Conservation (phyloP, 2,888 invertebrate species). For the Pristionchus maxplancki region DNA sequence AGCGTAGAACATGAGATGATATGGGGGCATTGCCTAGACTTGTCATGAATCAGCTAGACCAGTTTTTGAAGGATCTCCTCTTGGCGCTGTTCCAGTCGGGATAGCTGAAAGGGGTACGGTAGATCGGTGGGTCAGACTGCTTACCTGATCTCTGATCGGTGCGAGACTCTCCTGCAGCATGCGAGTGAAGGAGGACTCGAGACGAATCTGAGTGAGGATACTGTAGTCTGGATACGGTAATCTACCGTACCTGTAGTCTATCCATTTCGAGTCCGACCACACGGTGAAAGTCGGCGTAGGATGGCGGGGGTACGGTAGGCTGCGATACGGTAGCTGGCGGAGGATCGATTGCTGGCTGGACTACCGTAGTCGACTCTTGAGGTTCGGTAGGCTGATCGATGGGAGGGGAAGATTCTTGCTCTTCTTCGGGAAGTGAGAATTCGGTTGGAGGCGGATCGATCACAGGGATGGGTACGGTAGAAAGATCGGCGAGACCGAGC, state of each 20-base stretch:
- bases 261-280: constrained; percentile 48
- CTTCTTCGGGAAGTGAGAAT: background rate
- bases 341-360: background rate
- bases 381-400: background rate
- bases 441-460: background rate
- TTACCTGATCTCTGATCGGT: constrained; percentile 43
- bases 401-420: background rate
- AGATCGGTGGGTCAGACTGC: background rate
- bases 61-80: constrained; percentile 11
- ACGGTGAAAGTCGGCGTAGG: constrained; percentile 45
- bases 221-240: background rate
- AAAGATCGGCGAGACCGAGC: constrained; percentile 24
- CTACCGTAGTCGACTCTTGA: background rate
- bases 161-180: constrained; percentile 40
- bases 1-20: constrained; percentile 1
- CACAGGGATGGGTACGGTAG: background rate
- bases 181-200: constrained; percentile 19
- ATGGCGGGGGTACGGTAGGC: constrained; percentile 31
- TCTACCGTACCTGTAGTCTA: constrained; percentile 26
- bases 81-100: constrained; percentile 14
- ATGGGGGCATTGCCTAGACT: background rate
- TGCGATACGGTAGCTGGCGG: background rate
- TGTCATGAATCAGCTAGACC: background rate
- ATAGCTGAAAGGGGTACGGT: background rate
- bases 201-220: constrained; percentile 21